Evolutionary conservation across 1,140 invertebrate species (phyloP), one percentile per base, ranked within the genome.

Genomic region (Drosophila fuyamai): DNA sequence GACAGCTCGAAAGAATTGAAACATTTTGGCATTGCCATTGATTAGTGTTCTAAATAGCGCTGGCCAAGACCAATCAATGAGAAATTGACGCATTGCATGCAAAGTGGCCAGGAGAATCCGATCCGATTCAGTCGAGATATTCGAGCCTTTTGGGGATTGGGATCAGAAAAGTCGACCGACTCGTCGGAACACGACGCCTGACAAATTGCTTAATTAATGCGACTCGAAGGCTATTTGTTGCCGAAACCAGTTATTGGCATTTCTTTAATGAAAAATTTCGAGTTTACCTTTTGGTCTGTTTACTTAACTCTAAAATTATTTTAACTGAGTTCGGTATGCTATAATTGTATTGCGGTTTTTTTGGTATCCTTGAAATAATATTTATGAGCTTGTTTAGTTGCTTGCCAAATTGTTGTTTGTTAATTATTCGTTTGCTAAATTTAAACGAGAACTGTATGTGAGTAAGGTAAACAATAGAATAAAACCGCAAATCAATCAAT

Each of bases 151-250:
- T 40, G 57, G 38, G 73, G 59, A 65, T 73, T 43, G 76, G 66
- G 77, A 71, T 72, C 79, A 58, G 29, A 62, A 44, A 58, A 38
- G 54, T 32, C 50, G 46, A 61, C 47, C 79, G 73, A 75, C 67
- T 50, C 23, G n/a, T 32, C 47, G 38, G 50, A 57, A 72, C 57
- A 60, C 61, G 83, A 67, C 51, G 72, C 75, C 57, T 88, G 84
- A 89, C 84, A 88, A 88, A 88, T 88, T 88, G 81, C 85, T 88
- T 90, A 88, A 88, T 84, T 88, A 88, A 89, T 81, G 59, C 77
- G 54, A 75, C 51, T 74, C 51, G 80, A 86, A 72, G 79, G 71
- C 84, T 71, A 89, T 89, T 89, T 88, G 76, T 80, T 60, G 73
- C 60, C 51, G 23, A 60, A 85, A 81, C 51, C 60, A 75, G 82